phyloP scores from a whole-genome alignment of 2,797 vertebrate genomes.

The Lateolabrax maculatus region DNA sequence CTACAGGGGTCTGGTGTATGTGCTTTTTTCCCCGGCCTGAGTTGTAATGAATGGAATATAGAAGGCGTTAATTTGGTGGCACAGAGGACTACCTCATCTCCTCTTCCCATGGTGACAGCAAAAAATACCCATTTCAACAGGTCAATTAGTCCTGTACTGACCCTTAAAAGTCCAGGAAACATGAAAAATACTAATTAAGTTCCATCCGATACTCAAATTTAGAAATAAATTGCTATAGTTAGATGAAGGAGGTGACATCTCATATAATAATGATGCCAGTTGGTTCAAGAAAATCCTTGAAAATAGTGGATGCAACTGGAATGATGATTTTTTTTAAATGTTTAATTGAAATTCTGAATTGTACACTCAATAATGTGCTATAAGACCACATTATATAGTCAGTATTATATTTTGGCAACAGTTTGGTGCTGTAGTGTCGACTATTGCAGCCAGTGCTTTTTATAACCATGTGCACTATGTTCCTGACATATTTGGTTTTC shows the following conservation, averaged over 20 bases:
- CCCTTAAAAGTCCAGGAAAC: constrained; percentile 11
- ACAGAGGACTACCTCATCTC: constrained; percentile 51
- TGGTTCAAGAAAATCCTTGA: not conserved
- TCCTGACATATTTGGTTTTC: no score
- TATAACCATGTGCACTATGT: no score
- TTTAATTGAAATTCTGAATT: no score
- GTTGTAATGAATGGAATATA: constrained; percentile 69
- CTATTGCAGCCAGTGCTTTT: not conserved
- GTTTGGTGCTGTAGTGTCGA: not conserved
- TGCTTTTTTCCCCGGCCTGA: constrained; percentile 19
- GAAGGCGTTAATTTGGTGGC: constrained; percentile 59
- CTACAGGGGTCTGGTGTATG: constrained; percentile 45
- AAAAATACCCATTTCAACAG: constrained; percentile 37
- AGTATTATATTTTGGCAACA: not conserved
- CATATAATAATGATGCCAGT: not conserved
- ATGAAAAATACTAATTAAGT: constrained; percentile 25
- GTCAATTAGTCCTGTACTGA: constrained; percentile 39
- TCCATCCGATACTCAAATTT: constrained; percentile 1
- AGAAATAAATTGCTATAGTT: accelerated
- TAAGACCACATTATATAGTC: not conserved
- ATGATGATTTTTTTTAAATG: no score
- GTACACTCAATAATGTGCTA: no score
- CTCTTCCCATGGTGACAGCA: constrained; percentile 25
- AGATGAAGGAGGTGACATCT: not conserved
- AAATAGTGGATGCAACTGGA: not conserved